These are phyloP conservation scores for Peromyscus aztecus DNA, from an alignment of 2,797 vertebrate species.

Conservation along the genomic window DNA sequence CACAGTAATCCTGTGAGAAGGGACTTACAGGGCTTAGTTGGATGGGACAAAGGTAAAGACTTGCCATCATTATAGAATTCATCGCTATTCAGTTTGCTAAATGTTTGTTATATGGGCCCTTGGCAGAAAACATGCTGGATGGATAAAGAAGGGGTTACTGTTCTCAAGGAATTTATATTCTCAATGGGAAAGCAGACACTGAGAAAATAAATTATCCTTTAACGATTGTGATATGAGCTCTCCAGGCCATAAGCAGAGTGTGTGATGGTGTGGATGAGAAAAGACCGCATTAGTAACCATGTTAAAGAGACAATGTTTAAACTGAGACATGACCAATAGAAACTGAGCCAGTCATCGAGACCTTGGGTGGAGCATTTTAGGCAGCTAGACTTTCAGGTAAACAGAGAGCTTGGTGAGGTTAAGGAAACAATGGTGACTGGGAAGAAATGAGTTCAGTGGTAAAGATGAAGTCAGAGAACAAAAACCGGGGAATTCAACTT, in stretches of 20 bases:
- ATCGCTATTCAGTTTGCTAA: conserved; percentile 41
- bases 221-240: background rate
- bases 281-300: background rate
- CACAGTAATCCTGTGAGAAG: background rate
- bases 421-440: background rate
- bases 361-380: background rate
- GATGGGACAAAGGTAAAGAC: conserved; percentile 3
- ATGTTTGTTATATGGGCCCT: background rate
- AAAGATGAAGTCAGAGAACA: background rate
- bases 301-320: conserved; percentile 15
- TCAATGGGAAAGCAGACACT: background rate
- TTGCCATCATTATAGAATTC: background rate
- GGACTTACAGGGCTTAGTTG: background rate
- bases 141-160: background rate
- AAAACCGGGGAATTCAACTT: background rate
- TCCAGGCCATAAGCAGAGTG: background rate
- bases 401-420: background rate
- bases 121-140: conserved; percentile 7
- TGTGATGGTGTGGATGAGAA: background rate
- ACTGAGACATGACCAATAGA: background rate
- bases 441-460: background rate
- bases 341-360: background rate
- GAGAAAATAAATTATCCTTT: conserved; percentile 49
- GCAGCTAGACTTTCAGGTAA: background rate
- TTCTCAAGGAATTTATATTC: conserved; percentile 47